phyloP scores from a whole-genome alignment of 1,140 invertebrate genomes.

The Eufriesea mexicana region DNA sequence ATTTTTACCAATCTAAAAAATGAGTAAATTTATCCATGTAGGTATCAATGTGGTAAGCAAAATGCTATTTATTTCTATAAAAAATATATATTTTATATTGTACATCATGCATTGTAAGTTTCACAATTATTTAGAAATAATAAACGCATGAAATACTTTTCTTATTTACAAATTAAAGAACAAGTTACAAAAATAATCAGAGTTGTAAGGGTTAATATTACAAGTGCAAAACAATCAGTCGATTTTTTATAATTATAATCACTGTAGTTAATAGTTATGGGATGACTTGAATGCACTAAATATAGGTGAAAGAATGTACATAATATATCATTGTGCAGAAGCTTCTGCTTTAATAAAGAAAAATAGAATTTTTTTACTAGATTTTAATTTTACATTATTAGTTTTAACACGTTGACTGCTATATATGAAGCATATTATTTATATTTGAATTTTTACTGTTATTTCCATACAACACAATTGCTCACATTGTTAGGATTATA shows the following conservation, averaged over 20 bases:
- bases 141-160: constrained; percentile 9
- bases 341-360: constrained; percentile 16
- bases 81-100: constrained; percentile 33
- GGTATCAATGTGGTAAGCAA: constrained; percentile 42
- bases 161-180: constrained; percentile 4
- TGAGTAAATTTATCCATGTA: constrained; percentile 13
- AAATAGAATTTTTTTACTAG: constrained; percentile 18
- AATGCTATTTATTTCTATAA: not conserved
- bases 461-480: not conserved
- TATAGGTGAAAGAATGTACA: constrained; percentile 29
- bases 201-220: constrained; percentile 33
- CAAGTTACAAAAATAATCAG: not conserved
- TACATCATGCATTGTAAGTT: constrained; percentile 10
- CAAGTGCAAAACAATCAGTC: constrained; percentile 18
- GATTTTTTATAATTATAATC: constrained; percentile 22
- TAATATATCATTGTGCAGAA: constrained; percentile 5
- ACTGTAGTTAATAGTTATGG: not conserved
- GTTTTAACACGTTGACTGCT: constrained; percentile 47
- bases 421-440: not conserved
- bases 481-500: not conserved
- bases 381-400: constrained; percentile 21
- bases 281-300: constrained; percentile 10
- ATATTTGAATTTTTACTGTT: not conserved
- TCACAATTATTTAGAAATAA: constrained; percentile 13
- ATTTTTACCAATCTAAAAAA: not conserved